phyloP scores from a whole-genome alignment of 2,888 invertebrate species.

The Byasa hedistus region DNA sequence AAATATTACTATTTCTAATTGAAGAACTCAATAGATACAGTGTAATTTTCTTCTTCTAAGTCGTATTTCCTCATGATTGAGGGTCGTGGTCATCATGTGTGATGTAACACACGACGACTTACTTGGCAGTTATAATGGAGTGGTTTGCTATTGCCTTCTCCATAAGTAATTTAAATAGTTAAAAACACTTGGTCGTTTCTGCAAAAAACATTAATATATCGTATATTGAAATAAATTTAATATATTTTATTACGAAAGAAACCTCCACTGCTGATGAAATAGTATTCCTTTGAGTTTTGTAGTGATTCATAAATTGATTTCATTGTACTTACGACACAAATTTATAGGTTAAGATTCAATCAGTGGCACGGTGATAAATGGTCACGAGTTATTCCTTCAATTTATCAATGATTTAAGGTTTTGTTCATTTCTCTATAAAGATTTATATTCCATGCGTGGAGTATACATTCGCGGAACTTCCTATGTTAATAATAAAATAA shows the following conservation, averaged over 20 bases:
- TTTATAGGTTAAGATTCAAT: slow-evolving; percentile 32
- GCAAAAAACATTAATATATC: no score
- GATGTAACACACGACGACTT: no score
- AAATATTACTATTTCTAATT: no score
- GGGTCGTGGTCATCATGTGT: no score
- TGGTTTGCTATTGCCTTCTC: no score
- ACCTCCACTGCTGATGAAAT: slow-evolving; percentile 19
- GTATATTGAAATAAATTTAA: no score
- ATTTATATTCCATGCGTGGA: neutral
- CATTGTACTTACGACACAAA: slow-evolving; percentile 26
- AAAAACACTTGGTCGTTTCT: no score
- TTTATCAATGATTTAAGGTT: slow-evolving; percentile 25
- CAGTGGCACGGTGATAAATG: slow-evolving; percentile 29
- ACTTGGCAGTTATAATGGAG: no score
- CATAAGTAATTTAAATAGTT: no score
- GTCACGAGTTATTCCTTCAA: slow-evolving; percentile 19
- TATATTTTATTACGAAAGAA: neutral
- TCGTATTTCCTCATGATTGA: no score
- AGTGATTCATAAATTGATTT: slow-evolving; percentile 28
- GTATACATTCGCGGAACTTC: neutral
- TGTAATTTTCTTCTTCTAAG: no score
- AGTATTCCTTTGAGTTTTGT: slow-evolving; percentile 8
- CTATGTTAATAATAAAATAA: neutral
- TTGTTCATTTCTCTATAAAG: slow-evolving; percentile 5
- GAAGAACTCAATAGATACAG: no score